phyloP scores from a whole-genome alignment of 2,888 invertebrate species.

The Polydrusus cervinus region DNA sequence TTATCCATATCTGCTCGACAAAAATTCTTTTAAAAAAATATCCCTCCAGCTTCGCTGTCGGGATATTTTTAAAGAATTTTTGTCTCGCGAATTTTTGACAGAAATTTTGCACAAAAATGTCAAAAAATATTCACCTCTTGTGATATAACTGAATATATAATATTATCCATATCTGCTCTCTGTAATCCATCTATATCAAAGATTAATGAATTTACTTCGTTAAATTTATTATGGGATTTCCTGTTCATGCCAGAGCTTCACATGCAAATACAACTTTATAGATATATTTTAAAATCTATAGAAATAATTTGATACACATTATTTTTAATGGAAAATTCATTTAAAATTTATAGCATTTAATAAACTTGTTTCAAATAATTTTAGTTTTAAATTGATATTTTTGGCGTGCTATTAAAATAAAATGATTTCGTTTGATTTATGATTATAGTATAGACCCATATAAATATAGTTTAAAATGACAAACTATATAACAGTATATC shows the following conservation, averaged over 20 bases:
- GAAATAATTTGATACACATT: not conserved
- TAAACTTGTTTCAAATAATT: conserved; percentile 3
- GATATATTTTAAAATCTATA: conserved; percentile 3
- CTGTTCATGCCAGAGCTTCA: not conserved
- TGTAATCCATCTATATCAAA: no score
- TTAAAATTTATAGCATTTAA: conserved; percentile 12
- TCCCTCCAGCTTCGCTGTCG: no score
- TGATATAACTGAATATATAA: no score
- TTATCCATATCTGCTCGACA: no score
- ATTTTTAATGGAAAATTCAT: not conserved
- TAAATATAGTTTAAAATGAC: not conserved
- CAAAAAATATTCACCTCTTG: no score
- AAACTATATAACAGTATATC: no score
- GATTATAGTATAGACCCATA: not conserved
- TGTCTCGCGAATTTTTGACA: no score
- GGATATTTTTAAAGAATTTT: no score
- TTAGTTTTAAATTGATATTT: conserved; percentile 8
- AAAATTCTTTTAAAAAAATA: no score
- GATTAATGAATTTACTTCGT: not conserved
- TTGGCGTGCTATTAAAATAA: conserved; percentile 1
- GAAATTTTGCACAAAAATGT: no score
- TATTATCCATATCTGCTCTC: no score
- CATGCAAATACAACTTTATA: not conserved
- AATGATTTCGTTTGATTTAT: conserved; percentile 5
- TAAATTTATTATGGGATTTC: not conserved